Percentiles rank a stretch among this genome's conserved stretches.
These are phyloP conservation scores for Amphipoea oculea DNA, from an alignment of 2,888 invertebrate genomes.

Conservation along the genomic window DNA sequence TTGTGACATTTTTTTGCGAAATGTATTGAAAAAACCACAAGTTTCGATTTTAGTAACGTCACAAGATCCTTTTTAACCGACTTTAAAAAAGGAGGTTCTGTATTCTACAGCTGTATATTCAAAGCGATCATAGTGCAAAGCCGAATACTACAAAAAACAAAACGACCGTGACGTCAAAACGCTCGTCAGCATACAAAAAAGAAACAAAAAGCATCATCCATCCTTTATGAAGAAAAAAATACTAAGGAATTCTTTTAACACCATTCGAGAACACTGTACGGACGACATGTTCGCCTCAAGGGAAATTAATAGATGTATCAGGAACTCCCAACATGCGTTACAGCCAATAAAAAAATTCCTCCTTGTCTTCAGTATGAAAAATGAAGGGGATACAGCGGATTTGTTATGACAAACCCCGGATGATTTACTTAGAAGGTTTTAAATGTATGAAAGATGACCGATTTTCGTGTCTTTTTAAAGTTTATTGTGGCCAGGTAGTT, in stretches of 20 bases:
- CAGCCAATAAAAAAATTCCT: conserved; percentile 66
- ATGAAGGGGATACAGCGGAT: conserved; percentile 55
- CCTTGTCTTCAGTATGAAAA: conserved; percentile 60
- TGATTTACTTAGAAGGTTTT: conserved; percentile 31
- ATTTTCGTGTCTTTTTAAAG: neutral
- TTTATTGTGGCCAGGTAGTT: neutral
- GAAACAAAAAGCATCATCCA: conserved; percentile 30
- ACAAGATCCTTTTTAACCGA: too few species aligned
- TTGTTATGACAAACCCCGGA: conserved; percentile 44
- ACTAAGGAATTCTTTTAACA: conserved; percentile 54
- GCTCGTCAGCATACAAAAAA: conserved; percentile 9
- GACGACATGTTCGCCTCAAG: conserved; percentile 64
- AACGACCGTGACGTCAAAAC: neutral
- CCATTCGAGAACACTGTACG: conserved; percentile 47
- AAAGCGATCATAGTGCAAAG: too few species aligned
- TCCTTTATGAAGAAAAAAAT: conserved; percentile 25
- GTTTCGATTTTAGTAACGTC: too few species aligned
- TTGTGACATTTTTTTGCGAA: neutral
- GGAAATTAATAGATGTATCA: conserved; percentile 72
- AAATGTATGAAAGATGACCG: neutral
- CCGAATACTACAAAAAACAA: neutral
- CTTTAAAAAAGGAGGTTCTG: too few species aligned
- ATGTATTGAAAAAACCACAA: neutral
- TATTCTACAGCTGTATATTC: too few species aligned
- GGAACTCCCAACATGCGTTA: conserved; percentile 63